These are phyloP conservation scores for Thymallus thymallus DNA, from an alignment of 2,113 vertebrate genomes.

Conservation along the genomic window DNA sequence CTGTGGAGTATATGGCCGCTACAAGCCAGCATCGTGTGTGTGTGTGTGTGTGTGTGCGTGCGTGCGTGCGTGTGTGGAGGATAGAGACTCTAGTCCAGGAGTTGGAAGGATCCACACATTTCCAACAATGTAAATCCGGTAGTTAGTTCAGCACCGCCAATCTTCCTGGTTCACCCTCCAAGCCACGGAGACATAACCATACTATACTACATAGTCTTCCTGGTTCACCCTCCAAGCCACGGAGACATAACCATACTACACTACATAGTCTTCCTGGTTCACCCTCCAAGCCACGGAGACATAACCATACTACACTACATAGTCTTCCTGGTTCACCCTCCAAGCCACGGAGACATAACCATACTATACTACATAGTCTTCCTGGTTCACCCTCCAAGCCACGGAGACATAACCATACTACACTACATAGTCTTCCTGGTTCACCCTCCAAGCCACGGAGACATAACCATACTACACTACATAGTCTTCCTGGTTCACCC, in stretches of 20 bases:
- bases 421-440: slow-evolving; percentile 43
- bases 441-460: slow-evolving; percentile 33
- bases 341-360: slow-evolving; percentile 43
- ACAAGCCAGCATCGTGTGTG: too few species aligned
- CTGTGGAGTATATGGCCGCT: too few species aligned
- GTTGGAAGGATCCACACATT: slow-evolving; percentile 58
- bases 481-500: slow-evolving; percentile 47
- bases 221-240: slow-evolving; percentile 40
- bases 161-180: slow-evolving; percentile 48
- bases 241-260: slow-evolving; percentile 50
- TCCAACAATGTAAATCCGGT: slow-evolving; percentile 65
- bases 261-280: slow-evolving; percentile 50
- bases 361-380: slow-evolving; percentile 44
- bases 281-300: slow-evolving; percentile 29
- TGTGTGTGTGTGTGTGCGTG: too few species aligned
- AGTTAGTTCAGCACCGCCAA: slow-evolving; percentile 52
- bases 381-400: slow-evolving; percentile 41
- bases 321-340: slow-evolving; percentile 48
- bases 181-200: slow-evolving; percentile 46
- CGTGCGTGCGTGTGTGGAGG: neutral
- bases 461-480: slow-evolving; percentile 55
- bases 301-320: slow-evolving; percentile 52
- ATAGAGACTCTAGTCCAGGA: slow-evolving; percentile 65
- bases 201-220: slow-evolving; percentile 40
- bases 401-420: slow-evolving; percentile 49